Percentiles rank a stretch among this genome's conserved stretches.
Evolutionary conservation across 1,140 invertebrate species (phyloP).

Genomic region (Conus ventricosus): DNA sequence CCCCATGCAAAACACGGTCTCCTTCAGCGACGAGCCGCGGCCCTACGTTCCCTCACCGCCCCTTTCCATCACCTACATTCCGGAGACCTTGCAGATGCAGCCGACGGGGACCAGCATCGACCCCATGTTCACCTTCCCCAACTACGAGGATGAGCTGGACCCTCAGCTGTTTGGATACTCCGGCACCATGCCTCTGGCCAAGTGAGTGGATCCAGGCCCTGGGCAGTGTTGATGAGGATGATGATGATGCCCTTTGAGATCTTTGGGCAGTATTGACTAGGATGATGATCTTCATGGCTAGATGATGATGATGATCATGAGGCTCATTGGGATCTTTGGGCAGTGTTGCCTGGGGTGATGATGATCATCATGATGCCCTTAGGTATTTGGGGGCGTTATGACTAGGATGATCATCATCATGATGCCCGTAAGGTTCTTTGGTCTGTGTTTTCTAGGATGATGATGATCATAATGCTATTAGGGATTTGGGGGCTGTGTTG

Average conservation of each 20-base stretch:
- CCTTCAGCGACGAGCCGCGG: neutral
- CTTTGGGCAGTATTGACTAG: neutral
- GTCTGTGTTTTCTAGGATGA: too few species aligned
- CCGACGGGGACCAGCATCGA: slow-evolving; percentile 4
- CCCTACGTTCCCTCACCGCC: slow-evolving; percentile 34
- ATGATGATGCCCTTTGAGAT: neutral
- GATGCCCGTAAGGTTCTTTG: too few species aligned
- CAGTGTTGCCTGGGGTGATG: too few species aligned
- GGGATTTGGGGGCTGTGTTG: too few species aligned
- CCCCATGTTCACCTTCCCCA: neutral
- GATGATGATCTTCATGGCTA: neutral
- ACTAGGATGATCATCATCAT: too few species aligned
- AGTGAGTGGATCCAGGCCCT: slow-evolving; percentile 22
- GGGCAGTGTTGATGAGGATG: neutral
- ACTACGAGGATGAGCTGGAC: slow-evolving; percentile 16
- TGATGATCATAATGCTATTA: too few species aligned
- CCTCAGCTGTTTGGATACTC: slow-evolving; percentile 29
- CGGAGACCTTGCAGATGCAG: slow-evolving; percentile 28
- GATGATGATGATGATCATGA: too few species aligned
- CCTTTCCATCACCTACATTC: slow-evolving; percentile 35
- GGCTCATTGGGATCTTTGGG: too few species aligned
- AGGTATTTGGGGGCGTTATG: too few species aligned
- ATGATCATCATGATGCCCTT: too few species aligned
- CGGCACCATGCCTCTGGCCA: neutral
- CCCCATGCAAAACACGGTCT: neutral